Evolutionary conservation across 1,140 invertebrate genomes (phyloP).

Genomic region (Radopholus similis): DNA sequence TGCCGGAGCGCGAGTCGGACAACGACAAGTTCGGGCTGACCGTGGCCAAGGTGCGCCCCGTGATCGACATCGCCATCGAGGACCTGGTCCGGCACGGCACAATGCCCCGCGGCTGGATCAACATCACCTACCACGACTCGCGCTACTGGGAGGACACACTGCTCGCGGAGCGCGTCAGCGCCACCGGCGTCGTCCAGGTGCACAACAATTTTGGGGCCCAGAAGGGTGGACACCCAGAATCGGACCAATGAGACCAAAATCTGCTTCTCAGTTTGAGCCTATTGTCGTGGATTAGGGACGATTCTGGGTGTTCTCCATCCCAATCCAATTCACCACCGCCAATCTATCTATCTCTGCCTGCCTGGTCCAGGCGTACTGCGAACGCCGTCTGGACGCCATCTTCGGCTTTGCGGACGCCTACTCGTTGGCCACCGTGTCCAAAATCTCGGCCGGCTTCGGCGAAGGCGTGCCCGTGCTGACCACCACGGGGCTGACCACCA

Average conservation of each 20-base stretch:
- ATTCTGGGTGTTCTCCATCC: no score
- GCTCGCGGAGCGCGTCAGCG: conserved; percentile 41
- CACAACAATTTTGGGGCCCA: conserved; percentile 8
- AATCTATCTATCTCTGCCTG: neutral
- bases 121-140: conserved; percentile 51
- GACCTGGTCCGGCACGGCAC: conserved; percentile 38
- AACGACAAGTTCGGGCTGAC: conserved; percentile 59
- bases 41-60: conserved; percentile 50
- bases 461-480: conserved; percentile 76
- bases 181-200: conserved; percentile 27
- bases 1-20: conserved; percentile 46
- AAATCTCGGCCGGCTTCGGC: conserved; percentile 76
- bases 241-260: neutral
- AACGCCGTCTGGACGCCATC: conserved; percentile 51
- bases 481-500: conserved; percentile 75
- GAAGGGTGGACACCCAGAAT: neutral
- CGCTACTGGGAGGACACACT: conserved; percentile 50
- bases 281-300: no score
- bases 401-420: conserved; percentile 86
- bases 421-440: conserved; percentile 79
- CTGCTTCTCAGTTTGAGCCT: no score
- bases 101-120: conserved; percentile 49
- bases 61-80: conserved; percentile 58
- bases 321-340: no score
- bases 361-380: conserved; percentile 43